Evolutionary conservation across 2,797 vertebrate species (phyloP).

Genomic region (Petrocephalus sullivani): DNA sequence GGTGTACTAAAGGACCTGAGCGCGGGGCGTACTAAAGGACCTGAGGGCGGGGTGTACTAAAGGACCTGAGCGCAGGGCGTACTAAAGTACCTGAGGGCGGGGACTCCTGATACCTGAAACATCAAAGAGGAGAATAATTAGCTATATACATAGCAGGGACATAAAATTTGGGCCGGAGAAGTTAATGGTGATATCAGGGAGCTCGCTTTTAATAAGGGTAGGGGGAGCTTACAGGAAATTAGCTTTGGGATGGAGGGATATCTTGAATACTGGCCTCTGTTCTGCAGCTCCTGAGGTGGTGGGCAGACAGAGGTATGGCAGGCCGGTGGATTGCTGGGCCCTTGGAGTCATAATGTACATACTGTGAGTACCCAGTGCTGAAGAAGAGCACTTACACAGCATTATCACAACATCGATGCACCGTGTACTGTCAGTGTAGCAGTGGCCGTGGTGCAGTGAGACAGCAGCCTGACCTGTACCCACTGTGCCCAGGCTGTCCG

Average conservation of each 20-base stretch:
- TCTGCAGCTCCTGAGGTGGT: constrained; percentile 88
- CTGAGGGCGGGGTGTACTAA: background rate
- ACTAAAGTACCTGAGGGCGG: background rate
- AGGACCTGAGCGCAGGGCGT: background rate
- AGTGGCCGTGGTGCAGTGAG: background rate
- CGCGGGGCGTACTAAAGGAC: background rate
- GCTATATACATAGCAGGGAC: background rate
- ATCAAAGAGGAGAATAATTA: background rate
- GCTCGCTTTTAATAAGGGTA: background rate
- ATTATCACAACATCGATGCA: no score
- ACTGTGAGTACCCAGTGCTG: constrained; percentile 72
- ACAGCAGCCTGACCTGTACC: background rate
- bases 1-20: background rate
- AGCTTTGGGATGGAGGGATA: background rate
- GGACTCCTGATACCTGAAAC: background rate
- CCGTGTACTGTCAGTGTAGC: background rate
- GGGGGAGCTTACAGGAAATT: background rate
- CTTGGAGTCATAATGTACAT: constrained; percentile 98
- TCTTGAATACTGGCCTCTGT: background rate
- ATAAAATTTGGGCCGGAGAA: background rate
- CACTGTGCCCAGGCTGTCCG: constrained; percentile 71
- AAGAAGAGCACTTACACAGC: background rate
- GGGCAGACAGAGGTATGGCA: constrained; percentile 88
- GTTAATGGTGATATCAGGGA: background rate
- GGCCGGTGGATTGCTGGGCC: constrained; percentile 95